phyloP scores from a whole-genome alignment of 2,888 invertebrate genomes.

The Keiferia lycopersicella region DNA sequence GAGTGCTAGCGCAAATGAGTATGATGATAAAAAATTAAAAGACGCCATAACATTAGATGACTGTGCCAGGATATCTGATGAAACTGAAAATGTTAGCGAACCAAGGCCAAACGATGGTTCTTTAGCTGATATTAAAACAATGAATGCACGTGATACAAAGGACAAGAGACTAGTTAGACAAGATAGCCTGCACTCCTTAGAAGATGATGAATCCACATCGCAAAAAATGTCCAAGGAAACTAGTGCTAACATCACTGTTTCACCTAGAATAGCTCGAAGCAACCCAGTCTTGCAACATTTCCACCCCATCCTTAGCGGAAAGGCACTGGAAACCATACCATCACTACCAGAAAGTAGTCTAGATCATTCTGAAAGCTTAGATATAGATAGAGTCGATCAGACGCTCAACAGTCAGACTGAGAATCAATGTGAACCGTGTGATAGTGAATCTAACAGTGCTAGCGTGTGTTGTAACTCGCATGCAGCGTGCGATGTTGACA shows the following conservation, averaged over 20 bases:
- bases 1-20: background rate
- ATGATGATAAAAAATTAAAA: background rate
- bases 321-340: constrained; percentile 69
- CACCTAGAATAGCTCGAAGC: constrained; percentile 51
- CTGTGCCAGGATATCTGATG: background rate
- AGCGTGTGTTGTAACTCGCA: constrained; percentile 81
- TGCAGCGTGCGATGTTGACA: constrained; percentile 77
- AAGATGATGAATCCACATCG: constrained; percentile 44
- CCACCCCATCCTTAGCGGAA: constrained; percentile 65
- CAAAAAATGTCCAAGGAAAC: constrained; percentile 65
- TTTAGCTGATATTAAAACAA: constrained; percentile 27
- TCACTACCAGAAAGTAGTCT: constrained; percentile 66
- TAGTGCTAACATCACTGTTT: constrained; percentile 46
- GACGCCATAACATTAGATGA: background rate
- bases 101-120: background rate
- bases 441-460: constrained; percentile 65
- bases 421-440: constrained; percentile 25
- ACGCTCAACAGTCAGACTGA: constrained; percentile 32
- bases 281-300: constrained; percentile 63
- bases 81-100: background rate
- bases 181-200: constrained; percentile 63
- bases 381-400: constrained; percentile 51
- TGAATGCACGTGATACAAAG: constrained; percentile 33
- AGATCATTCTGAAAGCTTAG: constrained; percentile 60
- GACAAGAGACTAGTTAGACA: constrained; percentile 59